Percentiles rank a stretch among this genome's conserved stretches.
Conservation (phyloP, 2,797 vertebrate genomes). For the Acanthornis magna region DNA sequence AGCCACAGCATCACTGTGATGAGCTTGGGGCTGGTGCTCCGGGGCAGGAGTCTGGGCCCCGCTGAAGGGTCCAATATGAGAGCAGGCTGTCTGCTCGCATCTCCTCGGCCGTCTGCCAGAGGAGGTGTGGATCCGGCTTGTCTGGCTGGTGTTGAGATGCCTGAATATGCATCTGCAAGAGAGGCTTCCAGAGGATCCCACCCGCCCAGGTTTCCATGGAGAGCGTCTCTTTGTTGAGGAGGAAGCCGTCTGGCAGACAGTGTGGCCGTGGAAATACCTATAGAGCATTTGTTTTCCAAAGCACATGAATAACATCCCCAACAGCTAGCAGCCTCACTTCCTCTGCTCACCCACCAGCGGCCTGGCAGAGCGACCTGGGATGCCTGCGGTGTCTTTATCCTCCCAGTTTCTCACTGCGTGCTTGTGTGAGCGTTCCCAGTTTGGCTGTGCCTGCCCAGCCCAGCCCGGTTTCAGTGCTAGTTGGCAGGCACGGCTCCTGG, state of each 20-base stretch:
- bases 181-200: conserved; percentile 54
- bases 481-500: neutral
- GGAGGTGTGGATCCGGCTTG: conserved; percentile 25
- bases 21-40: neutral
- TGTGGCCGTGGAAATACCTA: conserved; percentile 20
- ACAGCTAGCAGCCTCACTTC: conserved; percentile 33
- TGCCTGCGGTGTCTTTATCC: conserved; percentile 9
- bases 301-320: conserved; percentile 32
- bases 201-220: conserved; percentile 65
- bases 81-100: neutral
- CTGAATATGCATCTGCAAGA: conserved; percentile 18
- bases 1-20: neutral
- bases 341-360: neutral
- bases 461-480: neutral
- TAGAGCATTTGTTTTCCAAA: conserved; percentile 22
- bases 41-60: neutral
- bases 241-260: conserved; percentile 53
- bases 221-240: conserved; percentile 44
- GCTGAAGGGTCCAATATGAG: rapidly evolving
- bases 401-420: neutral
- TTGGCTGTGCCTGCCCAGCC: neutral
- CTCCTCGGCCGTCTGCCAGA: neutral
- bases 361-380: conserved; percentile 27
- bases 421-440: neutral
- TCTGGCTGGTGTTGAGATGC: conserved; percentile 35